A percentile compares a stretch with the other conserved stretches of the same genome.
phyloP scores from a whole-genome alignment of 1,140 invertebrate genomes.

The Meloidogyne exigua region DNA sequence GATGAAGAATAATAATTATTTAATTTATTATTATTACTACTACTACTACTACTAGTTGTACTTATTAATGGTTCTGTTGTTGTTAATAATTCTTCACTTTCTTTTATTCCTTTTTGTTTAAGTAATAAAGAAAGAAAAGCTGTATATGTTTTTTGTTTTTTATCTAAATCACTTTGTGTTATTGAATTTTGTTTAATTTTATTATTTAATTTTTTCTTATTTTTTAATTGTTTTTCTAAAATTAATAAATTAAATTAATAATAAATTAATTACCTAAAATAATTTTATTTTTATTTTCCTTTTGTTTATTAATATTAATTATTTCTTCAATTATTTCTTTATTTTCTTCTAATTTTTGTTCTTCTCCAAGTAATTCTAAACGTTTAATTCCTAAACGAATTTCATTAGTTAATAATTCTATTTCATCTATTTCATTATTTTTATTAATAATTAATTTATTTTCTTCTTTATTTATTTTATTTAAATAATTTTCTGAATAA shows the following conservation, averaged over 20 bases:
- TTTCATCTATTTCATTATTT: background rate
- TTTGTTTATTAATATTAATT: too few species aligned
- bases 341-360: background rate
- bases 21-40: background rate
- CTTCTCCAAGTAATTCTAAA: background rate
- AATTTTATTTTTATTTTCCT: too few species aligned
- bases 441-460: background rate
- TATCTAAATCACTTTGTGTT: background rate
- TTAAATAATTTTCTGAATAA: background rate
- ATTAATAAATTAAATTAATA: background rate
- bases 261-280: background rate
- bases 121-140: background rate
- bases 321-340: background rate
- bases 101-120: background rate
- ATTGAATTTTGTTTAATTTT: background rate
- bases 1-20: background rate
- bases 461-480: background rate
- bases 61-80: conserved; percentile 4
- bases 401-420: background rate
- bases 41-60: too few species aligned
- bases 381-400: background rate
- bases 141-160: conserved; percentile 1
- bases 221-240: background rate
- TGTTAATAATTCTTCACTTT: background rate
- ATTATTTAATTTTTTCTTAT: background rate